Base-by-base conservation (phyloP, 2,888 invertebrate species). In the Spicauda simplicius region DNA sequence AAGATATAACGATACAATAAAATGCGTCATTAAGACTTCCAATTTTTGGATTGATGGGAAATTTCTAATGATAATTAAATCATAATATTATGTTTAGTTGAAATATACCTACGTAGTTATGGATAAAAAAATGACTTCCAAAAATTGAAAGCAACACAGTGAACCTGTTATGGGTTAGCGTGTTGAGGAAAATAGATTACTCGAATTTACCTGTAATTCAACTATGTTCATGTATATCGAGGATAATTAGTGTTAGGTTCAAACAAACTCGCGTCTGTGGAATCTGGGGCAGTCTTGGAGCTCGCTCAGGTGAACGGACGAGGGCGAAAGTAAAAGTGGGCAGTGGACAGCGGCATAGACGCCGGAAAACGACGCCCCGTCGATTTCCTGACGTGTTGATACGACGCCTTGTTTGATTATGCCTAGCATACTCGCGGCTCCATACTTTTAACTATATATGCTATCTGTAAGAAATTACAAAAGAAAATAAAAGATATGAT, bases 301-400 rank as follows among this genome's bases (percentile, higher is more conserved):
- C 75, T 68, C 64, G 78, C 72, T 79, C 83, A 86, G 88, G 90
- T 89, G 88, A 90, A 89, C 77, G 90, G 81, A 85, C 88, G 79
- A 71, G 74, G 79, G 87, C 82, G 88, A 90, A 91, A 91, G 90
- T 90, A 90, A 91, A 90, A 90, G 90, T 89, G 84, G 80, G 75
- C 77, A 75, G 75, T 75, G 80, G 78, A 80, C 73, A 45, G 71
- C 41, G 14, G 41, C 45, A 45, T 69, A 78, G 78, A 64, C 74
- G 73, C 74, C 83, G 79, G 83, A 84, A 81, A 83, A 82, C 81
- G 77, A 78, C 76, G 74, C 75, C 70, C 58, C 50, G 61, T 61
- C 77, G 76, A 80, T 83, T 86, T 86, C 84, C 85, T 84, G 69
- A 64, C 69, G 45, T 45, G 48, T 14, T 16, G n/a, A 48, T 54